Base-by-base conservation (phyloP, 1,140 invertebrate genomes). In the Drosophila grimshawi region DNA sequence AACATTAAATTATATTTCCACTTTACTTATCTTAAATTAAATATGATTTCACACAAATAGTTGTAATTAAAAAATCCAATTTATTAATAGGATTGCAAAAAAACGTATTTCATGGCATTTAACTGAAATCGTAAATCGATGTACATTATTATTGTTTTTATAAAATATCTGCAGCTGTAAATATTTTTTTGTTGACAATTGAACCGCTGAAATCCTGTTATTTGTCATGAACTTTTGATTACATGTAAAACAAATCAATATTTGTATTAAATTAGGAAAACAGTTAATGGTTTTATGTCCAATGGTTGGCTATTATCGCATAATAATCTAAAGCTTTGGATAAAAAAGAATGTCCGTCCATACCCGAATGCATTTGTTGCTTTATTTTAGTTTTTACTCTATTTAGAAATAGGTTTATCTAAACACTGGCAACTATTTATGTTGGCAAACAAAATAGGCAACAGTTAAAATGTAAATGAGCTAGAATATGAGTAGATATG, bases 221-320 rank as follows among this genome's bases (percentile, higher is more conserved):
- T 59, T 46, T 45, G 11, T 3, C 10, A 30, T 45, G 5, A 33
- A 39, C 39, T 55, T 39, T 56, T 29, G 39, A n/a, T 27, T 7
- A 46, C 33, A 41, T 56, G 59, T 32, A 32, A 30, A 45, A 5
- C 55, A 48, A 41, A 35, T 61, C 70, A 60, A 73, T 68, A 68
- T 68, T 61, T 68, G 65, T 11, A 49, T 68, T 35, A 39, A 61
- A 73, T 75, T 75, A 69, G 57, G 29, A 5, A 7, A 68, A 68
- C 61, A 61, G 61, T 61, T 68, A 48, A 60, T 45, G 63, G 37
- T 39, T 56, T 67, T 67, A 35, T 10, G 30, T 45, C 37, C 39
- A 59, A 53, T 39, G 19, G 19, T 19, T 19, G 19, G 55, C 8
- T 30, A 67, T 67, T 66, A 65, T 64, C 59, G 37, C n/a, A 19